phyloP scores from a whole-genome alignment of 1,140 invertebrate genomes.

The Episyrphus balteatus region DNA sequence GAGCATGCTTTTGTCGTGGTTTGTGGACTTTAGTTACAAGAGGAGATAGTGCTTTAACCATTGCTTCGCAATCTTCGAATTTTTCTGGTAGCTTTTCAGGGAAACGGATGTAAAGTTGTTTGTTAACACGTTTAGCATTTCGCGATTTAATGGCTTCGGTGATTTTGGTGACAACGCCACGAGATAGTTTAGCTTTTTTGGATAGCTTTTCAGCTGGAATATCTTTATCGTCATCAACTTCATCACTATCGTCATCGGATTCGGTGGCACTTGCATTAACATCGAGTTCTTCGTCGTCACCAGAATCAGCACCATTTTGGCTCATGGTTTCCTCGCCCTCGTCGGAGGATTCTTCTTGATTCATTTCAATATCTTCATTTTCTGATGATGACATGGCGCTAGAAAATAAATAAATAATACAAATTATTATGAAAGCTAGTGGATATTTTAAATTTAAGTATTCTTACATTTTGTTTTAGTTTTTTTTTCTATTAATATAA shows the following conservation, averaged over 20 bases:
- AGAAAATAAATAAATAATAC: too few species aligned
- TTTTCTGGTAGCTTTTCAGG: conserved; percentile 23
- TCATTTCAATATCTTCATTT: background rate
- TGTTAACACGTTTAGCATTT: conserved; percentile 15
- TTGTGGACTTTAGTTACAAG: conserved; percentile 19
- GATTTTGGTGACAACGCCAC: conserved; percentile 7
- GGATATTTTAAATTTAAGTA: too few species aligned
- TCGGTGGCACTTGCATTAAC: conserved; percentile 22
- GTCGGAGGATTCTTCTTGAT: conserved; percentile 8
- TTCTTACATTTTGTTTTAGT: too few species aligned
- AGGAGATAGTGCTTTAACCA: conserved; percentile 16
- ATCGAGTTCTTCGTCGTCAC: conserved; percentile 9
- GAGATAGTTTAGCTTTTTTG: conserved; percentile 1
- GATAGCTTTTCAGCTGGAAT: conserved; percentile 3
- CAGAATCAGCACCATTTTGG: background rate
- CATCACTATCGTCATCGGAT: conserved; percentile 12
- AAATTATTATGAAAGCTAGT: too few species aligned
- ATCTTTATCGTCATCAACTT: conserved; percentile 3
- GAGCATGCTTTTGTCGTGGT: conserved; percentile 27
- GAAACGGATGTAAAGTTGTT: conserved; percentile 24
- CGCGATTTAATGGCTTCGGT: too few species aligned
- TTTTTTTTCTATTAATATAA: too few species aligned
- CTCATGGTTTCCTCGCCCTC: conserved; percentile 4
- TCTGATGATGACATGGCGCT: too few species aligned
- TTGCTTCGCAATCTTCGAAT: conserved; percentile 17